These are phyloP conservation scores for Psittacula derbiana DNA, from an alignment of 2,797 vertebrate genomes.

Conservation along the genomic window DNA sequence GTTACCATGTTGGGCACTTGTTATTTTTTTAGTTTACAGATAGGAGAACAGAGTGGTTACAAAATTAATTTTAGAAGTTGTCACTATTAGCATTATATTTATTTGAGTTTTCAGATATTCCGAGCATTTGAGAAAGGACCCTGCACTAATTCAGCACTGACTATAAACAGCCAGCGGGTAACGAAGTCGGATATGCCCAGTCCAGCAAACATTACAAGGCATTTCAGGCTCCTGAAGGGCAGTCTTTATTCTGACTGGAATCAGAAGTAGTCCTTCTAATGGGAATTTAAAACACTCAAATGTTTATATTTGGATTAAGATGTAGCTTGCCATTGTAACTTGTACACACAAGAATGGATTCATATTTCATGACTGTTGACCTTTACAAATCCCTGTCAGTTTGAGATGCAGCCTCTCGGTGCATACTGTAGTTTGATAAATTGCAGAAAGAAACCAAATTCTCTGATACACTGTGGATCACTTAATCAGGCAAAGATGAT, in stretches of 20 bases:
- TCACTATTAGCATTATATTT: background rate
- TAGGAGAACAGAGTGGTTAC: background rate
- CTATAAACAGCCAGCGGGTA: fast-evolving
- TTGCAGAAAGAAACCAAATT: background rate
- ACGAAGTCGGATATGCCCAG: background rate
- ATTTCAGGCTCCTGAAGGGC: background rate
- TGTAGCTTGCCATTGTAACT: conserved; percentile 24
- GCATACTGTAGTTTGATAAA: background rate
- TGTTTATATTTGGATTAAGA: conserved; percentile 39
- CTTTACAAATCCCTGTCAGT: conserved; percentile 26
- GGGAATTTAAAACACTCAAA: background rate
- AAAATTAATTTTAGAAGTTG: background rate
- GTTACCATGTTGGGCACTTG: background rate
- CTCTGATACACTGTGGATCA: background rate
- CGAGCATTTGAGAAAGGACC: background rate
- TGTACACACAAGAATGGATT: conserved; percentile 11
- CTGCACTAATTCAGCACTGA: background rate
- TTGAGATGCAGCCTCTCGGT: background rate
- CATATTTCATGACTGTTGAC: conserved; percentile 44
- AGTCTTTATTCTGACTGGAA: background rate
- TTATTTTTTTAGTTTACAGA: background rate
- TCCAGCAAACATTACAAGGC: background rate
- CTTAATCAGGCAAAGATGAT: conserved; percentile 34
- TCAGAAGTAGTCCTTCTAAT: background rate
- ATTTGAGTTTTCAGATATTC: background rate